Evolutionary conservation across 2,888 invertebrate species (phyloP).

Genomic region (Volucella inflata): DNA sequence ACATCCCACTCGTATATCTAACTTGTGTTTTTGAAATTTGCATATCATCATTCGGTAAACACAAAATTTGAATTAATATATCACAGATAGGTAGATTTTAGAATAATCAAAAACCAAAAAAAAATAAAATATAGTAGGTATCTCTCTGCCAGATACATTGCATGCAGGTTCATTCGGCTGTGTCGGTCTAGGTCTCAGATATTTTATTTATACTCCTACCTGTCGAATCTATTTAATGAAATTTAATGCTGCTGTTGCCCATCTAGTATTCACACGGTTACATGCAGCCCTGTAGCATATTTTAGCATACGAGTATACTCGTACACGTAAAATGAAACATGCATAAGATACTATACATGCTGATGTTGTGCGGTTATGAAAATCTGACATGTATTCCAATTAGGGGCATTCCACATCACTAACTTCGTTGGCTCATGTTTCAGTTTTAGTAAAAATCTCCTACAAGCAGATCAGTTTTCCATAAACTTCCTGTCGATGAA

Average conservation of each 20-base stretch:
- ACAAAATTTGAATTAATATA: neutral
- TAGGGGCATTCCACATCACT: slow-evolving; percentile 12
- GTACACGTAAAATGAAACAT: no score
- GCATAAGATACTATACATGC: no score
- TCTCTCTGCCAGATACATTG: no score
- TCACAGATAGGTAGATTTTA: no score
- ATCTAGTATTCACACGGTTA: neutral
- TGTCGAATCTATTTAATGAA: slow-evolving; percentile 23
- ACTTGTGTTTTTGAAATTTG: slow-evolving; percentile 26
- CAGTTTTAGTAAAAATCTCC: slow-evolving; percentile 2
- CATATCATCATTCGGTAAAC: slow-evolving; percentile 24
- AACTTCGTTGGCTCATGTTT: neutral
- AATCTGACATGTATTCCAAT: slow-evolving; percentile 39
- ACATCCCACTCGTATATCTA: neutral
- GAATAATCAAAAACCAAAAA: no score
- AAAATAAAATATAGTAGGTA: no score
- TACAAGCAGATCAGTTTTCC: neutral
- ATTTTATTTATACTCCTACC: slow-evolving; percentile 23
- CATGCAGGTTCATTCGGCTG: no score
- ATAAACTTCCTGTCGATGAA: neutral
- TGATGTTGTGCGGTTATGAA: slow-evolving; percentile 24
- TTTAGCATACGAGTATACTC: neutral
- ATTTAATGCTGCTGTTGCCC: slow-evolving; percentile 23
- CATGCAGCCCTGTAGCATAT: neutral
- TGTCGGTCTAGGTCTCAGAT: neutral